These are phyloP conservation scores for Rhegmatorhina hoffmannsi DNA, from an alignment of 2,113 vertebrate genomes.

Conservation along the genomic window DNA sequence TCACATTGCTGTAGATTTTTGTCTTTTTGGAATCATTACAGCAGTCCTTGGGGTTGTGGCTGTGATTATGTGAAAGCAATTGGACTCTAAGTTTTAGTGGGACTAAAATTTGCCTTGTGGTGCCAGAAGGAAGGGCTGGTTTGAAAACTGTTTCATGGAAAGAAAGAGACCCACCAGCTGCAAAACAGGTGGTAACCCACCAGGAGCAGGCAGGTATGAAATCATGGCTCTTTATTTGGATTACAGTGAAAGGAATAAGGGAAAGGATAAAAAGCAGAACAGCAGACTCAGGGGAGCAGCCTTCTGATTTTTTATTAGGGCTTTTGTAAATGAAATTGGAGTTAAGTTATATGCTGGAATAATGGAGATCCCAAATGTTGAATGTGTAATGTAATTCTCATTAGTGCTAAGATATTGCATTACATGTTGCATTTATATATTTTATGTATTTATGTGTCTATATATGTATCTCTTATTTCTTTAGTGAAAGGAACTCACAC, in stretches of 20 bases:
- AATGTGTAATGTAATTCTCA: neutral
- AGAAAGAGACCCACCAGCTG: slow-evolving; percentile 8
- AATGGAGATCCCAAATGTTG: neutral
- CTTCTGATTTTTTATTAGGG: neutral
- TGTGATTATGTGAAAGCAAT: neutral
- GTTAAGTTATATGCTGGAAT: neutral
- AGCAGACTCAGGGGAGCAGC: neutral
- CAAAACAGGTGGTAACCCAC: slow-evolving; percentile 46
- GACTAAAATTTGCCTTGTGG: neutral
- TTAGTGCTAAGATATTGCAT: neutral
- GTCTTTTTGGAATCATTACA: neutral
- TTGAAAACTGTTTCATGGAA: neutral
- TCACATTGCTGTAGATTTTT: neutral
- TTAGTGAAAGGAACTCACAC: neutral
- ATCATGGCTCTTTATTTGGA: slow-evolving; percentile 14
- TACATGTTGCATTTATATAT: neutral
- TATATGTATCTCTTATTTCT: neutral
- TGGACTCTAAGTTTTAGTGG: neutral
- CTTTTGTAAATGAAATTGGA: neutral
- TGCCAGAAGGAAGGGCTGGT: slow-evolving; percentile 10
- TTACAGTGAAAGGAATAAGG: neutral
- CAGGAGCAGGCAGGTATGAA: slow-evolving; percentile 17
- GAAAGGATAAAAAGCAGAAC: neutral
- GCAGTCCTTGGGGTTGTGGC: neutral
- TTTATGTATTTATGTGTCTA: neutral